Evolutionary conservation across 2,888 invertebrate species (phyloP), one percentile per base, ranked within the genome.

Genomic region (Epirrita christyi): DNA sequence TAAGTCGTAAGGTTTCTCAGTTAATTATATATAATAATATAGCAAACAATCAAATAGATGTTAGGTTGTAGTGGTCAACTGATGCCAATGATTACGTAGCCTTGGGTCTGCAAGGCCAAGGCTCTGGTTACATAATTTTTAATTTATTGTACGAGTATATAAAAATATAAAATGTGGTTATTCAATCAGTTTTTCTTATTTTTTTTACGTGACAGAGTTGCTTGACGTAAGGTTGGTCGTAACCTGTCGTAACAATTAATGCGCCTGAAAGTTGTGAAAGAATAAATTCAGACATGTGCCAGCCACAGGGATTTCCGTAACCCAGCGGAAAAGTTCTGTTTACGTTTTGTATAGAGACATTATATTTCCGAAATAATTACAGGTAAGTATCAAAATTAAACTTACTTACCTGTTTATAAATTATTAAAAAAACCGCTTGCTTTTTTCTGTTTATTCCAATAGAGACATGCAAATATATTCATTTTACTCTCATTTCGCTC

Each of bases 61-160:
- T 6, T 21, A 41, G 41, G 2, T 32, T 7, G 9, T 9, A 32
- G 32, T 29, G 28, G 28, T 5, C 7, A 32, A 32, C 29, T 29
- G 36, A 54, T 40, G 48, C 38, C n/a, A 21, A 11, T 21, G 21
- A 40, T 59, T 55, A 47, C 51, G 55, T 42, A 55, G 51, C 55
- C 44, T 54, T 48, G 55, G 44, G 15, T 27, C 52, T 45, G 29
- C 51, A 59, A 59, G 51, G 59, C 52, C 47, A 55, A 51, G 59
- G 51, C 55, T 44, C 8, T 14, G 47, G n/a, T 59, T 55, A 52
- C 34, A 55, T 59, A 55, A 59, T 13, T 50, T 46, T 54, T 50
- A 54, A 55, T 50, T 51, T 55, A 59, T 54, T 27, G 15, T 32
- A 44, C 44, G 37, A 14, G 15, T n/a, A n/a, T n/a, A n/a, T n/a